A percentile compares a stretch with the other conserved stretches of the same genome.
Conservation (phyloP, 2,888 invertebrate genomes). For the Lepidochrysops patricia region DNA sequence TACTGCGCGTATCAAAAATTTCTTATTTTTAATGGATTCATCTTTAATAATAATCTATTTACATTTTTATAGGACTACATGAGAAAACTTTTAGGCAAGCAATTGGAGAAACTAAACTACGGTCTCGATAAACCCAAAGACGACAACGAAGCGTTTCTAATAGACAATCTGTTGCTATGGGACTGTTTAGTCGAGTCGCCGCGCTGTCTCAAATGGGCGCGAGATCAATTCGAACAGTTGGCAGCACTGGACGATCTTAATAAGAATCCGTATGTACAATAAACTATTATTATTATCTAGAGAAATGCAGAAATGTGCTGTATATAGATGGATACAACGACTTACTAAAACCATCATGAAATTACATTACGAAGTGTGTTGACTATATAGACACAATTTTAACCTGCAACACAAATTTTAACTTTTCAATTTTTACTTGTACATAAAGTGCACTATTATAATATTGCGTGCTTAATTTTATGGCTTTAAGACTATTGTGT, state of each 20-base stretch:
- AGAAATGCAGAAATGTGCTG: too few species aligned
- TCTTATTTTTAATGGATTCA: background rate
- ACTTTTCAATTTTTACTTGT: too few species aligned
- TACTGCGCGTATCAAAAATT: background rate
- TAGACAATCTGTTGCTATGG: constrained; percentile 71
- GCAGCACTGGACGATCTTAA: constrained; percentile 34
- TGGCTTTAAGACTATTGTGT: too few species aligned
- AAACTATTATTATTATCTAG: too few species aligned
- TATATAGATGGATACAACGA: too few species aligned
- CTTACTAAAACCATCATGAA: too few species aligned
- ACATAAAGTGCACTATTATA: too few species aligned
- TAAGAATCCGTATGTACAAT: constrained; percentile 58
- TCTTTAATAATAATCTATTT: background rate
- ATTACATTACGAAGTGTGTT: too few species aligned
- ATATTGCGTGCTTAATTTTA: too few species aligned
- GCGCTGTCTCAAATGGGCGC: constrained; percentile 72
- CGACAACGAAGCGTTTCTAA: constrained; percentile 73
- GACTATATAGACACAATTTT: too few species aligned
- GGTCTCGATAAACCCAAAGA: constrained; percentile 61
- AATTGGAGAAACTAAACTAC: constrained; percentile 68
- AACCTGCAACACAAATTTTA: too few species aligned
- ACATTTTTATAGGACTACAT: constrained; percentile 54
- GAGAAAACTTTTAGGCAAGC: constrained; percentile 47
- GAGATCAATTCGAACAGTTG: constrained; percentile 51
- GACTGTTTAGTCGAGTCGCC: constrained; percentile 74